Evolutionary conservation across 2,888 invertebrate genomes (phyloP).

Genomic region (Tiliacea aurago): DNA sequence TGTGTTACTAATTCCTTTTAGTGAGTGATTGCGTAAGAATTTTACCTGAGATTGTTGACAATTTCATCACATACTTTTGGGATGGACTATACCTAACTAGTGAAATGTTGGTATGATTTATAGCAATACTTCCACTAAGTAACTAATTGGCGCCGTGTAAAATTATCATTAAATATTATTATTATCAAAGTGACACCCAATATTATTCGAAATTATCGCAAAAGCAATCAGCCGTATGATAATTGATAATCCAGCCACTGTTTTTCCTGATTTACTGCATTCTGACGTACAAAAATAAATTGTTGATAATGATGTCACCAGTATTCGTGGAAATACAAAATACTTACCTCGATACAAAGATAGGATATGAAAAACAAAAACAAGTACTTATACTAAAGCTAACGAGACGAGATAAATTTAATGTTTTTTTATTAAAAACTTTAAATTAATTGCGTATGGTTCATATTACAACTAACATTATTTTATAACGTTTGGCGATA

Average conservation of each 20-base stretch:
- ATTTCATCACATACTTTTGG: too few species aligned
- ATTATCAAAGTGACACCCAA: slow-evolving; percentile 13
- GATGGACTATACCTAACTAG: neutral
- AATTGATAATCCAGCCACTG: neutral
- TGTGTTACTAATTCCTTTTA: too few species aligned
- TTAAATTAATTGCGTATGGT: too few species aligned
- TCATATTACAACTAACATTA: too few species aligned
- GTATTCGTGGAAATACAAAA: neutral
- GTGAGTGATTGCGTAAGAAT: too few species aligned
- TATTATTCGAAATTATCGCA: slow-evolving; percentile 6
- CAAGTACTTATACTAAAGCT: neutral
- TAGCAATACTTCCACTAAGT: neutral
- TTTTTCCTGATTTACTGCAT: slow-evolving; percentile 18
- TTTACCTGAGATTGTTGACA: too few species aligned
- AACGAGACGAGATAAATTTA: too few species aligned
- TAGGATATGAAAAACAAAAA: neutral
- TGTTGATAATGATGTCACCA: slow-evolving; percentile 5
- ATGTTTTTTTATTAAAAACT: too few species aligned
- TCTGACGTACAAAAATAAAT: neutral
- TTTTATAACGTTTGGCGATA: too few species aligned
- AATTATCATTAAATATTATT: neutral
- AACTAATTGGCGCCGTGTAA: neutral
- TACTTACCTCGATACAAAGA: neutral
- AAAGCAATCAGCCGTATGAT: slow-evolving; percentile 3
- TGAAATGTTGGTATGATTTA: neutral